phyloP scores from a whole-genome alignment of 2,888 invertebrate genomes.

The Actias luna region DNA sequence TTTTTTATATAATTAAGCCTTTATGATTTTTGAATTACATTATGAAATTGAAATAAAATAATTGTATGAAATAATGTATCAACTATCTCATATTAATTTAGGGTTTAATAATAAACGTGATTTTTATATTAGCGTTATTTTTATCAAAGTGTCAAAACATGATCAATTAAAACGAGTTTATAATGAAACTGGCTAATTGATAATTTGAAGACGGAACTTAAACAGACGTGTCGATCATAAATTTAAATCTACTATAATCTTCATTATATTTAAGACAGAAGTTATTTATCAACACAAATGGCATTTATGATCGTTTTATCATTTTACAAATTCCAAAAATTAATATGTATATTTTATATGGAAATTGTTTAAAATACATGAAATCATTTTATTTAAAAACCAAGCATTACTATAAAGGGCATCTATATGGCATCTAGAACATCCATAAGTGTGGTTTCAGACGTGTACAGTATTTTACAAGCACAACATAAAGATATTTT shows the following conservation, averaged over 20 bases:
- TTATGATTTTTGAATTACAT: no score
- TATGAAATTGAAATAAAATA: no score
- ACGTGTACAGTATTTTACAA: background rate
- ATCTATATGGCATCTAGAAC: background rate
- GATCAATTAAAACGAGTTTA: conserved; percentile 2
- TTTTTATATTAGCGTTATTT: background rate
- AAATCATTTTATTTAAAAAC: conserved; percentile 1
- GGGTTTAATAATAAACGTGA: background rate
- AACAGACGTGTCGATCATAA: conserved; percentile 23
- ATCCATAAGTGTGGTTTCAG: background rate
- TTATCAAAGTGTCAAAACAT: background rate
- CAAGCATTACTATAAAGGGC: conserved; percentile 6
- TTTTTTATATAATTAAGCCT: no score
- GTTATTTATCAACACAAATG: conserved; percentile 28
- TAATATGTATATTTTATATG: background rate
- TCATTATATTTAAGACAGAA: conserved; percentile 23
- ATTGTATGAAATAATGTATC: no score
- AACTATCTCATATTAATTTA: no score
- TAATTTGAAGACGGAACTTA: conserved; percentile 11
- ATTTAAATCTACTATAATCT: conserved; percentile 28
- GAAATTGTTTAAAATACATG: conserved; percentile 2
- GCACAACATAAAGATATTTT: background rate
- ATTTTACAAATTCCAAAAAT: background rate
- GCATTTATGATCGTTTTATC: conserved; percentile 19
- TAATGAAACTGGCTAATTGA: background rate